These are phyloP conservation scores for Theocolax elegans DNA, from an alignment of 1,140 invertebrate species.

Conservation along the genomic window DNA sequence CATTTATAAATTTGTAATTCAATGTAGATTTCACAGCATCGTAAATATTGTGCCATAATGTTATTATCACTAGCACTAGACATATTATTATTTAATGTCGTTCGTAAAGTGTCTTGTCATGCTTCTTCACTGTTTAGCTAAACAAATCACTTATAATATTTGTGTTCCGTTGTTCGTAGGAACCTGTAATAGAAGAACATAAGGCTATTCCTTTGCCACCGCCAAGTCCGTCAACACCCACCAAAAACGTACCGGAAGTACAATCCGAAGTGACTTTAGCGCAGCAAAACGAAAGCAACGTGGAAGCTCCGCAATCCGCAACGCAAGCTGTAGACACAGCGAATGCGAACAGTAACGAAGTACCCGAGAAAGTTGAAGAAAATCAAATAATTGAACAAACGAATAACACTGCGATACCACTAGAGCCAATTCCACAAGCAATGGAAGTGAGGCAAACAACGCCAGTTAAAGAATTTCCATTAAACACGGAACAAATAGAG, in stretches of 20 bases:
- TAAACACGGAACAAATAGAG: background rate
- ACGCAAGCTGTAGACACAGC: background rate
- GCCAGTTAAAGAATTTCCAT: conserved; percentile 32
- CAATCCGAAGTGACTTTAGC: background rate
- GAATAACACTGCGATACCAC: no score
- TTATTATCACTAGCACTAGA: conserved; percentile 6
- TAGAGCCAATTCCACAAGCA: no score
- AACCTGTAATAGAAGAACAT: conserved; percentile 25
- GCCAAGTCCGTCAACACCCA: conserved; percentile 17
- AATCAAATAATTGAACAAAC: background rate
- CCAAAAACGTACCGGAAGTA: background rate
- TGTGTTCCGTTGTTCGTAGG: no score
- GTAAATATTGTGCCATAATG: no score
- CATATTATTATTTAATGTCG: background rate
- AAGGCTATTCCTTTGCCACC: conserved; percentile 35
- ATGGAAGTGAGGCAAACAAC: conserved; percentile 41
- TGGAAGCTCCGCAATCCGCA: no score
- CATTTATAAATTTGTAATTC: background rate
- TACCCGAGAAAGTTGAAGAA: background rate
- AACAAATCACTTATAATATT: no score
- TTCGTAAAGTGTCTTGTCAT: background rate
- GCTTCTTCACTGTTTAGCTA: no score
- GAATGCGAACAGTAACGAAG: background rate
- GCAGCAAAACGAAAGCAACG: no score
- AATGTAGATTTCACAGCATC: background rate